Evolutionary conservation across 2,888 invertebrate genomes (phyloP), one percentile per base, ranked within the genome.

Genomic region (Athalia circularis): DNA sequence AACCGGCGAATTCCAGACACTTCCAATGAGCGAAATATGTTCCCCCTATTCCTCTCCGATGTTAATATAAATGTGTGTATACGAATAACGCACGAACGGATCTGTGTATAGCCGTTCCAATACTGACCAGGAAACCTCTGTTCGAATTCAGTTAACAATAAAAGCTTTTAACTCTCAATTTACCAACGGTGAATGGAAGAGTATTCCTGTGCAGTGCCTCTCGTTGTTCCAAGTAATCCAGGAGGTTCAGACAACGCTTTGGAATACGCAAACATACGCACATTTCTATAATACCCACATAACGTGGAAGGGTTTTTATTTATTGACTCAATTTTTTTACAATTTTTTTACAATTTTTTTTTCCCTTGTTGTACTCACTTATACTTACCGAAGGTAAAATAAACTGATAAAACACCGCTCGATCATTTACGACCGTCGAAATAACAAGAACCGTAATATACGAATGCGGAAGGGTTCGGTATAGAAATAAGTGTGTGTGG

Each of bases 151-250:
- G 77, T 65, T 50, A 77, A 67, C 77, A 59, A 68, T 77, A 68
- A 68, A 77, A 68, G 77, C 68, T 77, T 77, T 77, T 77, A 77
- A 52, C 68, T 59, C 29, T 29, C 67, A 77, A 77, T 77, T 59
- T 47, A 59, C 43, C 59, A 15, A 45, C 8, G 5, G 47, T 72
- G 43, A 45, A 13, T 61, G 13, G 6, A 62, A 13, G 15, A 8
- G 13, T 62, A 13, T 8, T 62, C 13, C 15, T 13, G 62, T 62
- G 62, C 29, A 8, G 62, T 13, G 62, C 8, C 13, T 8, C 15
- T 62, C 62, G 29, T 13, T 8, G 11, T 62, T 13, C 13, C n/a
- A 13, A 4, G 62, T 11, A 13, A 11, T 54, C 54, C 9, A 11
- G 3, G 54, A 54, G 54, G 8, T 8, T 54, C 9, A 54, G n/a